A percentile compares a stretch with the other conserved stretches of the same genome.
Evolutionary conservation across 2,797 vertebrate genomes (phyloP).

Genomic region (Falco rusticolus): DNA sequence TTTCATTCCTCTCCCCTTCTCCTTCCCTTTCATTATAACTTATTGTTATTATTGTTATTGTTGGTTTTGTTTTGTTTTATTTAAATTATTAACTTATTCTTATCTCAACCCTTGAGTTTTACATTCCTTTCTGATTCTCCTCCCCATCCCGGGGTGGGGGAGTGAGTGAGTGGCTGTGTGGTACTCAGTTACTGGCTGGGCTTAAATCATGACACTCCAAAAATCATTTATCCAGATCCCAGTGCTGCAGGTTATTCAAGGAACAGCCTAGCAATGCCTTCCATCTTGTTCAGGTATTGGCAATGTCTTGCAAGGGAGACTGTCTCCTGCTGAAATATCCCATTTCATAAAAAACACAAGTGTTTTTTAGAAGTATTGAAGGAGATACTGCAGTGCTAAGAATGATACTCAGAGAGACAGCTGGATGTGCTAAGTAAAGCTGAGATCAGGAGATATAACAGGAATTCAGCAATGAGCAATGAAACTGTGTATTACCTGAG

Average conservation of each 20-base stretch:
- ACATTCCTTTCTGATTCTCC: too few species aligned
- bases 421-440: conserved; percentile 21
- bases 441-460: conserved; percentile 11
- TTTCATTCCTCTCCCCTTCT: too few species aligned
- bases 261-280: background rate
- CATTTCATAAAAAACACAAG: background rate
- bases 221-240: background rate
- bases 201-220: background rate
- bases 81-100: too few species aligned
- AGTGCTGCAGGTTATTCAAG: background rate
- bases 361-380: background rate
- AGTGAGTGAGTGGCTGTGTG: too few species aligned
- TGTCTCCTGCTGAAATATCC: background rate
- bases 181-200: too few species aligned
- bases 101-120: too few species aligned
- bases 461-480: conserved; percentile 16
- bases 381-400: background rate
- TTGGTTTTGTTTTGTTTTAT: too few species aligned
- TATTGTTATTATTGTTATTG: too few species aligned
- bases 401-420: conserved; percentile 3
- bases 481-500: conserved; percentile 5
- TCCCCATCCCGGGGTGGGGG: too few species aligned
- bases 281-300: background rate
- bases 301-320: background rate
- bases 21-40: too few species aligned